Evolutionary conservation across 2,113 vertebrate genomes (phyloP).

Genomic region (Psilopsiagon aurifrons): DNA sequence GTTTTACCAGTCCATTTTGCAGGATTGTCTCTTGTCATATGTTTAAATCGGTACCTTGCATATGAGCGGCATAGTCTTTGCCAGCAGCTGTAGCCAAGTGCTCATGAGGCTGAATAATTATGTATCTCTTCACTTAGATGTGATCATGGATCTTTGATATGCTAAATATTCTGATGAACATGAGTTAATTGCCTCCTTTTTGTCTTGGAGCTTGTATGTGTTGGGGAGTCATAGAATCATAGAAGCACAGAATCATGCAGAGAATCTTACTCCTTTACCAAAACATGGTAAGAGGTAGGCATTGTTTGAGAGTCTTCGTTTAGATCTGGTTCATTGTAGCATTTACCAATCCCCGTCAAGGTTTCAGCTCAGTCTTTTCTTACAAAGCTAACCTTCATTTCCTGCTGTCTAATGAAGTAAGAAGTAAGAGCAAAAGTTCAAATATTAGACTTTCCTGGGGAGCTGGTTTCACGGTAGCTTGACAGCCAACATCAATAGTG

Average conservation of each 20-base stretch:
- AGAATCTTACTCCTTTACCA: neutral
- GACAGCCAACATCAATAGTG: constrained; percentile 74
- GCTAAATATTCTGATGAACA: neutral
- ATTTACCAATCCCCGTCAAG: neutral
- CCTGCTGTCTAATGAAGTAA: constrained; percentile 65
- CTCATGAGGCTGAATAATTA: neutral
- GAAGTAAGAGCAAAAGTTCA: constrained; percentile 81
- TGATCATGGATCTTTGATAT: neutral
- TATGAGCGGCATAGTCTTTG: neutral
- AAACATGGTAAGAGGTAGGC: neutral
- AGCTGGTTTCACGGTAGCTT: constrained; percentile 55
- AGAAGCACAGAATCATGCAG: too few species aligned
- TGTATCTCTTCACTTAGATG: accelerated
- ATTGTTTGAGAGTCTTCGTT: neutral
- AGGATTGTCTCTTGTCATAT: neutral
- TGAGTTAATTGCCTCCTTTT: neutral
- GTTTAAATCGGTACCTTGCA: neutral
- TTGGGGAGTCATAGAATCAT: neutral
- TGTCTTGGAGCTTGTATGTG: neutral
- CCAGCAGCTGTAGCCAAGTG: neutral
- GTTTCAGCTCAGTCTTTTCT: constrained; percentile 43
- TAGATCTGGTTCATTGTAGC: neutral
- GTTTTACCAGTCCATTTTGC: neutral
- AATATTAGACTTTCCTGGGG: constrained; percentile 82
- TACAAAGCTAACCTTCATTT: constrained; percentile 64